Base-by-base conservation (phyloP, 2,797 vertebrate genomes). In the Bradypodion ventrale region DNA sequence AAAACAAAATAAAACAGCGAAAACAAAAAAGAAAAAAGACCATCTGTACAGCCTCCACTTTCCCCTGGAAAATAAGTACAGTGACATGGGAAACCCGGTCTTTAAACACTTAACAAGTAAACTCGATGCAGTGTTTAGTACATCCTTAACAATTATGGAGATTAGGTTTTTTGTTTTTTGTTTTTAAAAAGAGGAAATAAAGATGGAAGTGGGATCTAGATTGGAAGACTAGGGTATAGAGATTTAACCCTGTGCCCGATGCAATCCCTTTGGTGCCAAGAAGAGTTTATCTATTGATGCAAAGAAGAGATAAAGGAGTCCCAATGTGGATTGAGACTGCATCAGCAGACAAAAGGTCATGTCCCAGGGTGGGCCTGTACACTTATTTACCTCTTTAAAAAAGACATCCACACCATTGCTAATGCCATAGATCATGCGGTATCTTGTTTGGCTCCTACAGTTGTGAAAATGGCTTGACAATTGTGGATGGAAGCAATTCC, bases 51-150 rank as follows among this genome's bases (percentile, higher is more conserved):
- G 4, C 37, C 37, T 70, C 5, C 37, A 80, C 42, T 88, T 72
- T 59, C 84, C 89, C 89, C 76, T 87, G 83, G 63, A 75, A 82
- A 23, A 1, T 84, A 69, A n/a, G 75, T 56, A 52, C 5, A 46
- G 0, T 0, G 37, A 56, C 16, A 56, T 56, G 21, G 21, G 15
- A 9, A 52, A 7, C 35, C 44, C 23, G 37, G 44, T 27, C 60
- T 12, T 60, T 37, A 23, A 77, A 42, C 15, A 63, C 16, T 56
- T 56, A 56, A 42, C 4, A 16, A 63, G 42, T 44, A 56, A 56
- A 21, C 52, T 56, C 4, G 19, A 56, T 56, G 16, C 21, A 15
- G 21, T 56, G 21, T 56, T 19, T 16, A 16, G 16, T 19, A 56
- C 52, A 56, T 56, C 52, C 52, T 56, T 56, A 19, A 56, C 52